Percentiles rank a stretch among this genome's conserved stretches.
These are phyloP conservation scores for Harpagifer antarcticus DNA, from an alignment of 2,797 vertebrate species.

Conservation along the genomic window DNA sequence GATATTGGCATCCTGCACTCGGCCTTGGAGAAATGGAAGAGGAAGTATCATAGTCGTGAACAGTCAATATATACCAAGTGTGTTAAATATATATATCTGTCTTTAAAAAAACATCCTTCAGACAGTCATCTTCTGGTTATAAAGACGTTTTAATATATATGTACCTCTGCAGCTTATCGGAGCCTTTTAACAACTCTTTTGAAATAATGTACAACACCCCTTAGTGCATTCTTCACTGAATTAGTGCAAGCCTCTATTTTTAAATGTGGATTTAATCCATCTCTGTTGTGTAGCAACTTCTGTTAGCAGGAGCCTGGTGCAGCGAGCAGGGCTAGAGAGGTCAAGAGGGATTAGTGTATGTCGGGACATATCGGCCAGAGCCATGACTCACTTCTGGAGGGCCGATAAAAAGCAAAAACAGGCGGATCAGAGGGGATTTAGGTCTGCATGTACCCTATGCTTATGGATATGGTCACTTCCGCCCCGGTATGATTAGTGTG, in stretches of 20 bases:
- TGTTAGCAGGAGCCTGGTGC: conserved; percentile 38
- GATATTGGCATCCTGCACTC: neutral
- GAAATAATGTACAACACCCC: neutral
- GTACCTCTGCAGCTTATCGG: neutral
- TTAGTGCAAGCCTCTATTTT: conserved; percentile 23
- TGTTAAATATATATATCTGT: too few relatives aligned
- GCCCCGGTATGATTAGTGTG: conserved; percentile 35
- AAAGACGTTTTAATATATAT: neutral
- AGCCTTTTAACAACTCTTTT: neutral
- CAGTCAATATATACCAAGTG: neutral
- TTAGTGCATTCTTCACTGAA: neutral
- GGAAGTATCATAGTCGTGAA: neutral
- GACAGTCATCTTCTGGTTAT: neutral
- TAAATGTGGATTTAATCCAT: conserved; percentile 42
- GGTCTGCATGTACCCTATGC: conserved; percentile 11
- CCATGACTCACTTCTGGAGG: conserved; percentile 68
- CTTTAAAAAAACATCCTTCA: neutral
- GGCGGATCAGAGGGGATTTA: conserved; percentile 52
- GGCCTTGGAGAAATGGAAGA: neutral
- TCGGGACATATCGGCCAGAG: conserved; percentile 52
- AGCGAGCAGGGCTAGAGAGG: conserved; percentile 39
- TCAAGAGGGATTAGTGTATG: conserved; percentile 66
- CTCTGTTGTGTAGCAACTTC: conserved; percentile 30
- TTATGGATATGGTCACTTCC: conserved; percentile 48
- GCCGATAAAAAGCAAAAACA: conserved; percentile 27